Base-by-base conservation (phyloP, 92 coral and sea anemone genomes). In the Zoanthus sansibaricus region DNA sequence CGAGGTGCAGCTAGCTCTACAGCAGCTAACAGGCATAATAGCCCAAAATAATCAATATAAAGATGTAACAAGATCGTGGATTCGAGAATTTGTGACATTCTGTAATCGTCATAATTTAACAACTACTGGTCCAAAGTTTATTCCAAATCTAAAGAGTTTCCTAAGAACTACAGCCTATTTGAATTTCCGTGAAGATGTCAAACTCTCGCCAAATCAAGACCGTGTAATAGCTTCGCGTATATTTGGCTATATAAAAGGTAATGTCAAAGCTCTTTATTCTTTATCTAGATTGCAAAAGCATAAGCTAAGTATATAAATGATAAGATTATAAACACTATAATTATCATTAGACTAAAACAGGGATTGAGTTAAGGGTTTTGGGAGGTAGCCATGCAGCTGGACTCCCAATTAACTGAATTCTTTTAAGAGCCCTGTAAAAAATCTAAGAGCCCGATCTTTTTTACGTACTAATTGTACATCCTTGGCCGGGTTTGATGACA, bases 161-260 rank as follows among this genome's bases (percentile, higher is more conserved):
- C 58, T 88, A 14, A 44, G 54, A 10, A 30, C 31, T 5, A 82
- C 91, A 37, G 42, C 77, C 69, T 74, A 85, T 55, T 56, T 58
- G 7, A 51, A 14, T 33, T 89, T 89, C 76, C 68, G 42, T 62
- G 88, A 89, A 77, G 92, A 89, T 70, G 67, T 89, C n/a, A 75
- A 87, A 42, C 78, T 95, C 9, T 91, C 98, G 17, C 75, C 61
- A 42, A 88, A 93, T 56, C 79, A 82, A 25, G 56, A 73, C 7
- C 76, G 49, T 5, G 85, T 95, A 54, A n/a, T 9, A 30, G 98
- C 95, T 18, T 91, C 98, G 6, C 98, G 94, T 62, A 73, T 91
- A 16, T 66, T 87, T 10, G 92, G 87, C 72, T 95, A 83, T 90
- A 91, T 91, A 61, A 86, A 93, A 61, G 82, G 86, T 77, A 83